These are phyloP conservation scores for Crotalus helleri DNA, from an alignment of 2,113 vertebrate genomes.

Conservation along the genomic window DNA sequence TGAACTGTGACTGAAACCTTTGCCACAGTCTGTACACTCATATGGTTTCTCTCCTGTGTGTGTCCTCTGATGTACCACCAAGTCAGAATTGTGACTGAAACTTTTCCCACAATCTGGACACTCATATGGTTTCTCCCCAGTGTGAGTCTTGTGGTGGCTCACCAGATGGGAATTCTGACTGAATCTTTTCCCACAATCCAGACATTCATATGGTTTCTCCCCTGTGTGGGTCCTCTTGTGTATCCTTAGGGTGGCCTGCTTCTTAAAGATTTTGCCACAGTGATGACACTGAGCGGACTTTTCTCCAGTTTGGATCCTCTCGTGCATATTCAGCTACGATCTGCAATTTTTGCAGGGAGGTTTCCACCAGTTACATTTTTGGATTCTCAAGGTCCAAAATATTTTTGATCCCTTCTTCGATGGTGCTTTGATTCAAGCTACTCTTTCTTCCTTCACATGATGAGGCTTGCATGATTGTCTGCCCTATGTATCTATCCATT, in stretches of 20 bases:
- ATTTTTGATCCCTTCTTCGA: background rate
- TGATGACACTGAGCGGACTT: background rate
- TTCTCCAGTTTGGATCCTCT: background rate
- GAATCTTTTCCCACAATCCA: background rate
- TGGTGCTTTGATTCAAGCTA: background rate
- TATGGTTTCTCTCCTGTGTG: background rate
- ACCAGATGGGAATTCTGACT: background rate
- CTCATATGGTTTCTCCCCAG: background rate
- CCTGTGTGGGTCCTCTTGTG: background rate
- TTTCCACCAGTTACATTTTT: background rate
- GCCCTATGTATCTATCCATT: background rate
- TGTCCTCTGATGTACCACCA: background rate
- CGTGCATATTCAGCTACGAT: background rate
- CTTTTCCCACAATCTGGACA: background rate
- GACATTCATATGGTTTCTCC: background rate
- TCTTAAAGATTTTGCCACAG: background rate
- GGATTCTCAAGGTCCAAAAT: background rate
- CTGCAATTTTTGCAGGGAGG: background rate
- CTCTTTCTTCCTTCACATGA: background rate
- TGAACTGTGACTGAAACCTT: background rate
- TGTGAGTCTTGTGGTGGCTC: background rate
- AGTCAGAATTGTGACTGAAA: background rate
- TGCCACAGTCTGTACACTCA: background rate
- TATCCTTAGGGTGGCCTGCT: background rate
- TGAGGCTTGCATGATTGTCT: background rate